phyloP scores from a whole-genome alignment of 2,113 vertebrate genomes.

The Hylia prasina region DNA sequence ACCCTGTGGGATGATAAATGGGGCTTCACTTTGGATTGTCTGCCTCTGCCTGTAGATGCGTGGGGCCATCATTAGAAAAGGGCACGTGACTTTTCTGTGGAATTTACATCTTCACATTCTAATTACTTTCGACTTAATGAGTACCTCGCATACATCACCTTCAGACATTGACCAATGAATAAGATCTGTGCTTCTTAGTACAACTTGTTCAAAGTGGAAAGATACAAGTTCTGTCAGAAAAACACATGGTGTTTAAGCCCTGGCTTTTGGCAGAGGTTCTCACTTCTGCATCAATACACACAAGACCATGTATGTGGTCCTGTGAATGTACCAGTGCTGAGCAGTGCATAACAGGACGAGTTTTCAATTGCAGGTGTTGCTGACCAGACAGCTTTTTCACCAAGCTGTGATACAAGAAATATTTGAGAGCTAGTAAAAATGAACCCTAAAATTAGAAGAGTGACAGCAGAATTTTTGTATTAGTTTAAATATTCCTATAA shows the following conservation, averaged over 20 bases:
- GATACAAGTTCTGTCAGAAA: background rate
- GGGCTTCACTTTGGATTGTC: background rate
- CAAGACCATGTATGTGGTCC: background rate
- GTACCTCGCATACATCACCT: too few species aligned
- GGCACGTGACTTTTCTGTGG: background rate
- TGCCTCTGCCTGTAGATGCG: accelerated
- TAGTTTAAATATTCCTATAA: background rate
- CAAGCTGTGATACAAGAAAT: background rate
- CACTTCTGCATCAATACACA: background rate
- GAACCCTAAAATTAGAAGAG: background rate
- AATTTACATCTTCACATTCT: background rate
- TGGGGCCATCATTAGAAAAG: background rate
- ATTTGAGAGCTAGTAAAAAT: background rate
- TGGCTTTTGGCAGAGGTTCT: background rate
- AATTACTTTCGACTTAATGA: background rate
- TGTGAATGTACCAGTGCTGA: background rate
- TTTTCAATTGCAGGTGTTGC: background rate
- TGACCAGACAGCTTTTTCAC: background rate
- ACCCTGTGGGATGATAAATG: background rate
- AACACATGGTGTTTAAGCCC: background rate
- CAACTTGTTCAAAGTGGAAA: background rate
- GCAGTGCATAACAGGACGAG: background rate
- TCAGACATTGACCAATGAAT: background rate
- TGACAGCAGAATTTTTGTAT: background rate
- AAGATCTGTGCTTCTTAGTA: background rate